Evolutionary conservation across 2,113 vertebrate species (phyloP).

Genomic region (Salminus brasiliensis): DNA sequence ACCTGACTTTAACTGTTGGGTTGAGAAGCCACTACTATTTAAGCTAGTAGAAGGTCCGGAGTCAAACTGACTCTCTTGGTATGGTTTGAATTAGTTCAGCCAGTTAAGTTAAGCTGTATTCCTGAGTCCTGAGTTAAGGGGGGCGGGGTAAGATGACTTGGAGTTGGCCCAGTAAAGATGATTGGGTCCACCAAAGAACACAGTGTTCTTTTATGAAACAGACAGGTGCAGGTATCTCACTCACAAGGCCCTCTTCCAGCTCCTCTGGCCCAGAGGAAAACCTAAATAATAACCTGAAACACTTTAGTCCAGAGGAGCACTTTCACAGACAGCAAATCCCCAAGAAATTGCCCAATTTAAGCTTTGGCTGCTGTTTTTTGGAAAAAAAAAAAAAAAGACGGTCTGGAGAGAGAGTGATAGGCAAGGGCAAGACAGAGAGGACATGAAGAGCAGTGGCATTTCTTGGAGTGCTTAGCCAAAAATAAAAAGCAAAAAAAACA

Average conservation of each 20-base stretch:
- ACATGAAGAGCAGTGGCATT: background rate
- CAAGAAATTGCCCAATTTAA: slow-evolving; percentile 62
- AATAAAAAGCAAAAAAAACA: no score
- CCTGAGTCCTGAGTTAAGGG: slow-evolving; percentile 25
- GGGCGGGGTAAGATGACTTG: slow-evolving; percentile 37
- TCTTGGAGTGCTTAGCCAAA: background rate
- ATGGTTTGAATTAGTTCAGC: slow-evolving; percentile 2
- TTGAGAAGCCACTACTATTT: background rate
- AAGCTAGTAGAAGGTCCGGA: background rate
- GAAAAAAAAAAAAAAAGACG: slow-evolving; percentile 19
- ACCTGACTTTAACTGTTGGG: no score
- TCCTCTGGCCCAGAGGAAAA: slow-evolving; percentile 13
- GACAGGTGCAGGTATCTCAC: slow-evolving; percentile 51
- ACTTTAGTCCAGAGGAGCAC: slow-evolving; percentile 35
- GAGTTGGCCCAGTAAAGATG: slow-evolving; percentile 51
- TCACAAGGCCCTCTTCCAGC: slow-evolving; percentile 37
- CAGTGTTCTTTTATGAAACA: slow-evolving; percentile 80
- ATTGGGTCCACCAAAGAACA: slow-evolving; percentile 66
- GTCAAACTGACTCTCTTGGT: background rate
- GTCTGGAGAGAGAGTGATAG: no score
- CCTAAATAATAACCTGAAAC: slow-evolving; percentile 50
- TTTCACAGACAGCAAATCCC: slow-evolving; percentile 62
- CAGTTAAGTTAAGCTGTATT: background rate
- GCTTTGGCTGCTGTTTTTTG: slow-evolving; percentile 30
- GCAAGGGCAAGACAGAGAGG: background rate